A percentile compares a stretch with the other conserved stretches of the same genome.
Conservation (phyloP, 53 echinoderm and acorn worm species). For the Paelopatides confundens region DNA sequence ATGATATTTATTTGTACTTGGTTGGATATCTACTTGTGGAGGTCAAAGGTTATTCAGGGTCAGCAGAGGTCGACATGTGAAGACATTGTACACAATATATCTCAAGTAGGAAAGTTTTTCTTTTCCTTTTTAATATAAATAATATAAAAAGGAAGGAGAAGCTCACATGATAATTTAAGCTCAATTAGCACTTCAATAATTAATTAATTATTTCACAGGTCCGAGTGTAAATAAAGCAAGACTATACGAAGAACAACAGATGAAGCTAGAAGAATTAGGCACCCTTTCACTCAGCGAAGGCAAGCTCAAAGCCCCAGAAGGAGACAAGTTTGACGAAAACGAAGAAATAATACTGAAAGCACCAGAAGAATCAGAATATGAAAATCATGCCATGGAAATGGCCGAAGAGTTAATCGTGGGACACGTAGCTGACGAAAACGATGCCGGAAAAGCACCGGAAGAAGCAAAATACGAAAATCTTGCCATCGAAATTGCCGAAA, state of each 20-base stretch:
- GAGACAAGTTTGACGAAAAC: neutral
- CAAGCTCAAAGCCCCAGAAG: neutral
- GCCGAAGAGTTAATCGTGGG: too few species aligned
- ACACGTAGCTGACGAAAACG: neutral
- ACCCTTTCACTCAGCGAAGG: neutral
- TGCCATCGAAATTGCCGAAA: neutral
- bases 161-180: too few species aligned
- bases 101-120: too few species aligned
- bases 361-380: neutral
- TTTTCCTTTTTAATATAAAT: too few species aligned
- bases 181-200: too few species aligned
- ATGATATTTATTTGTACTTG: too few species aligned
- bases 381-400: neutral
- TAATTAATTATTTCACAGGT: conserved; percentile 23
- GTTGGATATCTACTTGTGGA: too few species aligned
- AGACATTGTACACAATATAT: too few species aligned
- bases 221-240: conserved; percentile 84
- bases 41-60: too few species aligned
- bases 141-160: too few species aligned
- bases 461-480: neutral
- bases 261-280: conserved; percentile 40
- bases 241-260: conserved; percentile 72
- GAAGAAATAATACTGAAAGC: conserved; percentile 2
- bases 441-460: neutral
- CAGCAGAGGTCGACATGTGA: too few species aligned